phyloP scores from a whole-genome alignment of 2,888 invertebrate species.

The Sinodicranocentrus sp. region DNA sequence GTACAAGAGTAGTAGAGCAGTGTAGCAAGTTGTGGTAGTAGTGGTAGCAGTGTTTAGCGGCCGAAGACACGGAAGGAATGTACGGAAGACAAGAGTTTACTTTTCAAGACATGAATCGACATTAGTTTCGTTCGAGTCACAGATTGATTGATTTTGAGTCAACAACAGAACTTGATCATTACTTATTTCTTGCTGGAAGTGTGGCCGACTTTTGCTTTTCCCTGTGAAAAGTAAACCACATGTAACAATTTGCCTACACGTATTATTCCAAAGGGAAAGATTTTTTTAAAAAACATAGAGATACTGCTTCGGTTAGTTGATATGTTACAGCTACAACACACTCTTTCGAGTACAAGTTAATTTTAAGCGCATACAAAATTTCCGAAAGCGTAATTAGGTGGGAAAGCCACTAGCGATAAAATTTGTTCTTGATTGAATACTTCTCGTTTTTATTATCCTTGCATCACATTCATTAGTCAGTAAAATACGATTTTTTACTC shows the following conservation, averaged over 20 bases:
- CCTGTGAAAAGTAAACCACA: conserved; percentile 68
- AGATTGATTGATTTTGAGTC: conserved; percentile 46
- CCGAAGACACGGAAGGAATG: conserved; percentile 67
- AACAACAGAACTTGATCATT: conserved; percentile 35
- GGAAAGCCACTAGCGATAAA: background rate
- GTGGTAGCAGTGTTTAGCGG: conserved; percentile 7
- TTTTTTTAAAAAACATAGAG: too few relatives aligned
- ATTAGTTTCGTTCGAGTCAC: conserved; percentile 59
- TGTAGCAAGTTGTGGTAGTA: conserved; percentile 18
- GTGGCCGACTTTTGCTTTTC: conserved; percentile 77
- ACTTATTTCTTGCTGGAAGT: conserved; percentile 76
- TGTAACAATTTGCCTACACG: conserved; percentile 1
- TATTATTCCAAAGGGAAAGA: background rate
- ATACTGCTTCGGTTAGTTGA: too few relatives aligned
- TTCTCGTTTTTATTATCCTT: conserved; percentile 31
- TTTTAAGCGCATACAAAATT: conserved; percentile 41
- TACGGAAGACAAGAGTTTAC: conserved; percentile 69
- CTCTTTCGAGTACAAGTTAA: conserved; percentile 41
- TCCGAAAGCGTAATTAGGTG: conserved; percentile 22
- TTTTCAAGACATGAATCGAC: conserved; percentile 47
- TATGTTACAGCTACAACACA: background rate
- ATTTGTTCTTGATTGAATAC: conserved; percentile 8
- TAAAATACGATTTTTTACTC: conserved; percentile 15
- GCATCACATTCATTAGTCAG: conserved; percentile 25
- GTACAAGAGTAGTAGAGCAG: conserved; percentile 26